Evolutionary conservation across 2,888 invertebrate genomes (phyloP).

Genomic region (Pinctada fucata): DNA sequence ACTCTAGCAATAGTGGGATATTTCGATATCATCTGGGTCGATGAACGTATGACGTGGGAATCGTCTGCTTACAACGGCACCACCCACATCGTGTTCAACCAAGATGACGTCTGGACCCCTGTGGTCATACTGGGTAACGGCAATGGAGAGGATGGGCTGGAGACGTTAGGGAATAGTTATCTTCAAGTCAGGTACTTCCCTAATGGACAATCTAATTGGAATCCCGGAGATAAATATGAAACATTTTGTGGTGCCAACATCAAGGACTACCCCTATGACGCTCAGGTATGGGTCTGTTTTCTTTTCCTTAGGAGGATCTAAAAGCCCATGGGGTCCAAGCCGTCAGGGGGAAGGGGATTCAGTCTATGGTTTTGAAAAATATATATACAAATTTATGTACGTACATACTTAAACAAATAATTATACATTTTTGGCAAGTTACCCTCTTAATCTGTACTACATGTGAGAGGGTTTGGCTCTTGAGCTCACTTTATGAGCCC

Average conservation of each 20-base stretch:
- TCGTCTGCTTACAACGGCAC: constrained; percentile 28
- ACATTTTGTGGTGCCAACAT: constrained; percentile 36
- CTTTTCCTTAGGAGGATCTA: too few relatives aligned
- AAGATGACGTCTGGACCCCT: constrained; percentile 35
- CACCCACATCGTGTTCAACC: not conserved
- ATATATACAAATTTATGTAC: too few relatives aligned
- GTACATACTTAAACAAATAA: too few relatives aligned
- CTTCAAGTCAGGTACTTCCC: constrained; percentile 5
- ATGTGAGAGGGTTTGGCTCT: too few relatives aligned
- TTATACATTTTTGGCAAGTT: too few relatives aligned
- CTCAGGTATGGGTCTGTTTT: constrained; percentile 3
- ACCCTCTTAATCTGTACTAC: too few relatives aligned
- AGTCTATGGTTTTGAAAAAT: too few relatives aligned
- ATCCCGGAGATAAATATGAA: constrained; percentile 15
- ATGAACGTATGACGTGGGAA: constrained; percentile 39
- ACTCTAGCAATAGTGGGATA: constrained; percentile 29
- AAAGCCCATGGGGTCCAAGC: too few relatives aligned
- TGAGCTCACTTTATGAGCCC: too few relatives aligned
- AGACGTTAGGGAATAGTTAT: not conserved
- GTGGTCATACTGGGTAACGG: constrained; percentile 28
- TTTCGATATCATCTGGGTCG: constrained; percentile 34
- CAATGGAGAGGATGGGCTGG: not conserved
- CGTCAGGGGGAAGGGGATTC: too few relatives aligned
- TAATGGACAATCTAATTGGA: constrained; percentile 21
- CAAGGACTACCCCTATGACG: constrained; percentile 33